These are phyloP conservation scores for Oryzias melastigma DNA, from an alignment of 2,113 vertebrate species.

Conservation along the genomic window DNA sequence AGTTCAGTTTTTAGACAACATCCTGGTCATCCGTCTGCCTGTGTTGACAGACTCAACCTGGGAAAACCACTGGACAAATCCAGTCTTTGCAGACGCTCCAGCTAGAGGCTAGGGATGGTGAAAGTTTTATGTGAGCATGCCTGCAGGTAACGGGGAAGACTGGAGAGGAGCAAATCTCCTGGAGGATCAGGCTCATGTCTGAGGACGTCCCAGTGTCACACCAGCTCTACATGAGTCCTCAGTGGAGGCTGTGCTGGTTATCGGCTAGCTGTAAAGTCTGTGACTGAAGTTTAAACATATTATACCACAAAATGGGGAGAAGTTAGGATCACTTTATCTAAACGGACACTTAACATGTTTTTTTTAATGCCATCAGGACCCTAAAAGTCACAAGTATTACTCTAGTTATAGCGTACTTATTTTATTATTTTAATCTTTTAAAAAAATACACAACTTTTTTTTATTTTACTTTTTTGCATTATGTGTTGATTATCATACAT, in stretches of 20 bases:
- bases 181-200: conserved; percentile 33
- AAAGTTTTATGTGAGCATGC: conserved; percentile 50
- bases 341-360: conserved; percentile 28
- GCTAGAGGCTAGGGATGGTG: conserved; percentile 27
- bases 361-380: too few species aligned
- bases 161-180: conserved; percentile 2
- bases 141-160: conserved; percentile 53
- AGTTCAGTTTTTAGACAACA: conserved; percentile 5
- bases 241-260: conserved; percentile 15
- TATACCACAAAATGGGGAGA: conserved; percentile 31
- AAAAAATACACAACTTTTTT: too few species aligned
- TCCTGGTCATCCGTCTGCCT: conserved; percentile 23
- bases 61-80: conserved; percentile 10
- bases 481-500: too few species aligned
- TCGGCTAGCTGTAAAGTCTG: conserved; percentile 31
- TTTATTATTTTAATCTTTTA: too few species aligned
- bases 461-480: too few species aligned
- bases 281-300: conserved; percentile 31
- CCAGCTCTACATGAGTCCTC: conserved; percentile 9
- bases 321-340: conserved; percentile 46
- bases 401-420: too few species aligned
- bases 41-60: conserved; percentile 16
- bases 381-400: too few species aligned
- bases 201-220: conserved; percentile 51
- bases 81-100: conserved; percentile 14